These are phyloP conservation scores for Petrolisthes manimaculis DNA, from an alignment of 2,888 invertebrate genomes.

Conservation along the genomic window DNA sequence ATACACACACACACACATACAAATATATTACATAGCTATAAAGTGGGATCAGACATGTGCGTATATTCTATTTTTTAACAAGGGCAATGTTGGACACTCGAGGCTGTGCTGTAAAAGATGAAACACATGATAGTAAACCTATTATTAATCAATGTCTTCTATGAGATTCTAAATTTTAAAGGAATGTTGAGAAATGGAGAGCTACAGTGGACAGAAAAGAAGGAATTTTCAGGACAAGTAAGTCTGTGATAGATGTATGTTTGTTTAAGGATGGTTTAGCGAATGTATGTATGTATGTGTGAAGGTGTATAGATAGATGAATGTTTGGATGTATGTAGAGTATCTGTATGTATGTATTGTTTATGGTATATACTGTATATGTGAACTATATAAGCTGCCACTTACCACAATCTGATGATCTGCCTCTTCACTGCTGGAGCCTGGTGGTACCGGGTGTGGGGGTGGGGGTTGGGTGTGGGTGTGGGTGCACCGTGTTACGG, in stretches of 20 bases:
- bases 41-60: too few relatives aligned
- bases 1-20: too few relatives aligned
- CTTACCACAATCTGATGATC: slow-evolving; percentile 65
- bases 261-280: neutral
- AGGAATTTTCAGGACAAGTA: neutral
- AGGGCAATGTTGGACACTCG: too few relatives aligned
- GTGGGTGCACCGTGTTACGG: slow-evolving; percentile 37
- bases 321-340: neutral
- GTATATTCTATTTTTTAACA: too few relatives aligned
- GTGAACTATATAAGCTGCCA: neutral
- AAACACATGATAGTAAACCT: too few relatives aligned
- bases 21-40: too few relatives aligned
- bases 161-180: too few relatives aligned
- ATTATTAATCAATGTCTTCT: too few relatives aligned
- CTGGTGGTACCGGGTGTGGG: slow-evolving; percentile 43
- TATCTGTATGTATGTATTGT: slow-evolving; percentile 4
- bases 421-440: slow-evolving; percentile 65
- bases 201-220: neutral
- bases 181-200: too few relatives aligned
- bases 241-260: neutral
- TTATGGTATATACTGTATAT: neutral
- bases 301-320: slow-evolving; percentile 33
- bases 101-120: too few relatives aligned
- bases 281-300: slow-evolving; percentile 20
- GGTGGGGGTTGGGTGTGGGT: slow-evolving; percentile 31